Conservation (phyloP, 2,888 invertebrate genomes). For the Silvanus unidentatus region DNA sequence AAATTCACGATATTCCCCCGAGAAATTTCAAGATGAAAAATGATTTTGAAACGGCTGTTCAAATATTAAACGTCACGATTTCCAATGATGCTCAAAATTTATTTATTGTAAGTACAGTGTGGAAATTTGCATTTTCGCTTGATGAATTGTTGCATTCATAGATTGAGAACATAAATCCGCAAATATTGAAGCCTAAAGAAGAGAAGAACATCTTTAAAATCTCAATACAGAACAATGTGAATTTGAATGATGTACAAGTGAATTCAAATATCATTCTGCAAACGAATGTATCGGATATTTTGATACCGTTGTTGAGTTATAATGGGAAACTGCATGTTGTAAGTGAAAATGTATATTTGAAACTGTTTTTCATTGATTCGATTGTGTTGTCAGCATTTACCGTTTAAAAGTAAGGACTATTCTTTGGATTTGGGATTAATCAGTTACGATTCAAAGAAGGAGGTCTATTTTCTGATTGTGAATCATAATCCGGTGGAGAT, state of each 20-base stretch:
- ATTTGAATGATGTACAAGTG: constrained; percentile 52
- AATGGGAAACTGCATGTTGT: constrained; percentile 63
- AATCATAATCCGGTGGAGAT: constrained; percentile 74
- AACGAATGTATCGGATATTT: constrained; percentile 69
- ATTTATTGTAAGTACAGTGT: constrained; percentile 51
- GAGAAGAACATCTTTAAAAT: constrained; percentile 55
- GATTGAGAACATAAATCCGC: constrained; percentile 57
- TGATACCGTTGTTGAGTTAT: constrained; percentile 65
- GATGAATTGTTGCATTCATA: constrained; percentile 34
- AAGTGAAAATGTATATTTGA: constrained; percentile 20
- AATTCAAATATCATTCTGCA: constrained; percentile 59
- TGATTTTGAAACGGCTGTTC: constrained; percentile 65
- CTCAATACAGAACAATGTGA: constrained; percentile 49
- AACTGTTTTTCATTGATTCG: background rate
- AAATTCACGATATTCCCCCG: constrained; percentile 38
- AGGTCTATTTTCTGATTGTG: constrained; percentile 63
- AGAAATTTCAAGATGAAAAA: constrained; percentile 59
- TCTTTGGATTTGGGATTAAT: constrained; percentile 61
- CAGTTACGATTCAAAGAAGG: constrained; percentile 59
- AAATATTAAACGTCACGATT: constrained; percentile 65
- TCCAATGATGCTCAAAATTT: constrained; percentile 54
- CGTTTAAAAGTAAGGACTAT: constrained; percentile 41
- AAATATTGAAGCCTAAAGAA: constrained; percentile 55
- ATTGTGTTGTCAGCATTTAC: constrained; percentile 33
- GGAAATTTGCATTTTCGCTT: background rate